These are phyloP conservation scores for Metacarcinus magister DNA, from an alignment of 2,888 invertebrate genomes.

Conservation along the genomic window DNA sequence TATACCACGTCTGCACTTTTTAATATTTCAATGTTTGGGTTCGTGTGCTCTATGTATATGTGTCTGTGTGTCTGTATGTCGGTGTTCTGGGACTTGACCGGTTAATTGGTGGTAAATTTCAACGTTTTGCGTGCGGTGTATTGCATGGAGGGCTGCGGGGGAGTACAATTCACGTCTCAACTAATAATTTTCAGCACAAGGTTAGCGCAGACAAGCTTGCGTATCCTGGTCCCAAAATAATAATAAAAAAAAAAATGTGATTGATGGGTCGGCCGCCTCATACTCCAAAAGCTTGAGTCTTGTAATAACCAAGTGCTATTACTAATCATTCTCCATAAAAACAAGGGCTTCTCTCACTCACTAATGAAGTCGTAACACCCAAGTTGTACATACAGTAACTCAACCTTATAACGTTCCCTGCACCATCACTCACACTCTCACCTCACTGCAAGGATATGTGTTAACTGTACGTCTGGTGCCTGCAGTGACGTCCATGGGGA, in stretches of 20 bases:
- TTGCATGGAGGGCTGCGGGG: not conserved
- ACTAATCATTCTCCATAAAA: not conserved
- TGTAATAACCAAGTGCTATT: not conserved
- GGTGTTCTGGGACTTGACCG: not conserved
- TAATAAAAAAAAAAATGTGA: not conserved
- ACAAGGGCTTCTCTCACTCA: not conserved
- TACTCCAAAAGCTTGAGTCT: not conserved
- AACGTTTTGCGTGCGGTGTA: not conserved
- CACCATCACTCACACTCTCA: not conserved
- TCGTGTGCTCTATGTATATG: not conserved
- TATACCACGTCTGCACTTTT: not conserved
- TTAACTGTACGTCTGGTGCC: not conserved
- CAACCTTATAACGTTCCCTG: not conserved
- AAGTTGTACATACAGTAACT: not conserved
- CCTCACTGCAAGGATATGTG: not conserved
- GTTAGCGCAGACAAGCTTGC: not conserved
- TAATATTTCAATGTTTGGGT: not conserved
- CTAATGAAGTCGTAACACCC: constrained; percentile 34
- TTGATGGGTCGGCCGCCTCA: not conserved
- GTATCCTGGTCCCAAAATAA: too few relatives aligned
- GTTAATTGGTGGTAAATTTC: not conserved
- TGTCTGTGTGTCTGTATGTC: not conserved
- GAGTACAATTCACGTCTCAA: not conserved
- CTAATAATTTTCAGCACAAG: not conserved
- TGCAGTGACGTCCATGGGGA: not conserved